These are phyloP conservation scores for Dioctria linearis DNA, from an alignment of 2,888 invertebrate species.

Conservation along the genomic window DNA sequence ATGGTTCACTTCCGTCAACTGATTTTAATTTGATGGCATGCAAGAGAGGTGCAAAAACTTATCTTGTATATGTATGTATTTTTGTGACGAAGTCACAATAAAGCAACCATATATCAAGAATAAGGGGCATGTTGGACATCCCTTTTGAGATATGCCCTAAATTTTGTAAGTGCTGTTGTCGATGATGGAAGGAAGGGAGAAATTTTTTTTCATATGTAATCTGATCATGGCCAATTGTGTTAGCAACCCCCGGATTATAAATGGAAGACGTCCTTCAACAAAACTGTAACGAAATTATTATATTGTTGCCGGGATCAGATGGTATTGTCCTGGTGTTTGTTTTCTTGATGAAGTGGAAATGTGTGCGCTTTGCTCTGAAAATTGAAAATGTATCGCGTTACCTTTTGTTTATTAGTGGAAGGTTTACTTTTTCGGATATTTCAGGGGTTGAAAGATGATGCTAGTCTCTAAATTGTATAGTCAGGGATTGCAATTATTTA, in stretches of 20 bases:
- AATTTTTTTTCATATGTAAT: conserved; percentile 13
- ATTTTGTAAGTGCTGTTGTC: conserved; percentile 13
- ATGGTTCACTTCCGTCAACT: conserved; percentile 14
- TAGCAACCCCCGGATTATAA: not conserved
- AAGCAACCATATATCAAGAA: not conserved
- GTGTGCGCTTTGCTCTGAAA: conserved; percentile 13
- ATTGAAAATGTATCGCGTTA: conserved; percentile 48
- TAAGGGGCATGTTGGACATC: conserved; percentile 10
- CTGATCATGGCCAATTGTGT: conserved; percentile 49
- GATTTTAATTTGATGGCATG: not conserved
- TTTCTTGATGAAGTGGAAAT: conserved; percentile 36
- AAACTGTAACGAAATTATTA: conserved; percentile 24
- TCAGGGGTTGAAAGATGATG: not conserved
- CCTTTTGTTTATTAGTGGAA: conserved; percentile 20
- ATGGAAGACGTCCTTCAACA: conserved; percentile 12
- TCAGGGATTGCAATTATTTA: no score
- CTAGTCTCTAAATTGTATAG: no score
- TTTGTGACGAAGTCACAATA: conserved; percentile 27
- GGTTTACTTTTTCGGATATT: not conserved
- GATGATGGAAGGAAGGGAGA: conserved; percentile 1
- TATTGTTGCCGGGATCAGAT: conserved; percentile 38
- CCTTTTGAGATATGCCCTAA: not conserved
- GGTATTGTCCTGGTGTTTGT: conserved; percentile 45
- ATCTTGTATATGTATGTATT: not conserved
- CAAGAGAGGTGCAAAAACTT: not conserved